Percentiles rank a stretch among this genome's conserved stretches.
Evolutionary conservation across 2,888 invertebrate genomes (phyloP).

Genomic region (Iselma pallidipennis): DNA sequence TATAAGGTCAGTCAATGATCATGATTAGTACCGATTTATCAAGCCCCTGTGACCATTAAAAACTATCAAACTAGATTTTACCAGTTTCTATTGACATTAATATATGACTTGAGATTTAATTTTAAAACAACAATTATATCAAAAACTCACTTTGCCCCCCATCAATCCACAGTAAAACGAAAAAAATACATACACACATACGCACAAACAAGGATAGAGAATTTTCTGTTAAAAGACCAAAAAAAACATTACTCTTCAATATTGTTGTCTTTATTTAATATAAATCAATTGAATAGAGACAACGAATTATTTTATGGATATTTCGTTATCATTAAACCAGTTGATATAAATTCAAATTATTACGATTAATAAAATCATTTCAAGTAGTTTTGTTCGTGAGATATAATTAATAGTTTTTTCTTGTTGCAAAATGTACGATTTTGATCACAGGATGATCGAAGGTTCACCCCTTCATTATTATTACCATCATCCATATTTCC

Average conservation of each 20-base stretch:
- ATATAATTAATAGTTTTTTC: too few species aligned
- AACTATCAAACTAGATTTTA: conserved; percentile 61
- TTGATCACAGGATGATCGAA: conserved; percentile 51
- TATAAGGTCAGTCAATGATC: conserved; percentile 47
- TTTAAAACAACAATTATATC: conserved; percentile 31
- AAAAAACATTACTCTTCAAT: conserved; percentile 1
- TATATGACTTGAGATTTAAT: conserved; percentile 40
- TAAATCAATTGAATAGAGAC: conserved; percentile 16
- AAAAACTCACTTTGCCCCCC: conserved; percentile 49
- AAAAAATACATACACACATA: conserved; percentile 9
- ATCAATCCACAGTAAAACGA: conserved; percentile 32
- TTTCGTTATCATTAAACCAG: conserved; percentile 9
- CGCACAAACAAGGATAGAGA: not conserved
- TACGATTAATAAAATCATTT: not conserved
- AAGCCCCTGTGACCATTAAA: conserved; percentile 66
- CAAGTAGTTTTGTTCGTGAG: not conserved
- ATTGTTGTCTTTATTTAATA: conserved; percentile 12
- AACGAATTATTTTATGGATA: conserved; percentile 8
- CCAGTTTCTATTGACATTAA: conserved; percentile 56
- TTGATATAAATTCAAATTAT: conserved; percentile 14
- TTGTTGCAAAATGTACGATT: conserved; percentile 17
- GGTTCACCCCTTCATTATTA: conserved; percentile 51
- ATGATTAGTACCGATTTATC: conserved; percentile 43
- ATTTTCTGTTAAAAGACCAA: conserved; percentile 4
- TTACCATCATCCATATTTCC: conserved; percentile 25